Conservation (phyloP, 1,140 invertebrate genomes). For the Scylla paramamosain region DNA sequence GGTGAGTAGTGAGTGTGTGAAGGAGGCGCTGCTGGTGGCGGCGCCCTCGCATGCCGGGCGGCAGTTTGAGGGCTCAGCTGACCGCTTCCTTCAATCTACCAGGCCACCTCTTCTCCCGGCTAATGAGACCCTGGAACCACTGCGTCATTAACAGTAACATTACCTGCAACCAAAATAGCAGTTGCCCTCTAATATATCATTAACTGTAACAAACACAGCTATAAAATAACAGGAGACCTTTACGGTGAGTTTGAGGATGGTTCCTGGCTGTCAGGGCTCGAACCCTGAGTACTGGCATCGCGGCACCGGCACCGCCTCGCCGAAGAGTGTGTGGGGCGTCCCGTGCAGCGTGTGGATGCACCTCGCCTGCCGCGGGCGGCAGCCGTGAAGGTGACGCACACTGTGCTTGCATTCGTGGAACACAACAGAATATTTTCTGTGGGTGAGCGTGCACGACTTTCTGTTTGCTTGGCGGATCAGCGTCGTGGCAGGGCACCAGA, state of each 20-base stretch:
- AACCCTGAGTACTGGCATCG: not conserved
- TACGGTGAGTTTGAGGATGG: not conserved
- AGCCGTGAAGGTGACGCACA: not conserved
- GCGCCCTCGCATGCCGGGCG: conserved; percentile 53
- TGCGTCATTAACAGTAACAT: conserved; percentile 73
- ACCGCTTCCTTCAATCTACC: conserved; percentile 73
- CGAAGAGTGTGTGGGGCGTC: not conserved
- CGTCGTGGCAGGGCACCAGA: not conserved
- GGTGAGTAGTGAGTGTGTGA: conserved; percentile 18
- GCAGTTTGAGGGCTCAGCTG: conserved; percentile 63
- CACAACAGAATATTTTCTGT: no score
- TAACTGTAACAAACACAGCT: conserved; percentile 74
- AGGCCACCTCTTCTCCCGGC: conserved; percentile 68
- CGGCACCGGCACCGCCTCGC: not conserved
- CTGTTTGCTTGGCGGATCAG: not conserved
- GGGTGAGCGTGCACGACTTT: no score
- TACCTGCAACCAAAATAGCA: conserved; percentile 72
- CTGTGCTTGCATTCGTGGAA: no score
- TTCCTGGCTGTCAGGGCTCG: conserved; percentile 28
- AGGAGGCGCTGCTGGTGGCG: not conserved
- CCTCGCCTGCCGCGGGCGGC: not conserved
- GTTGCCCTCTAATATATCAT: conserved; percentile 73
- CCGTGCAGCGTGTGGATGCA: not conserved
- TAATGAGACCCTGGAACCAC: conserved; percentile 71
- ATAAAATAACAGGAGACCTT: conserved; percentile 71